Percentiles rank a stretch among this genome's conserved stretches.
phyloP scores from a whole-genome alignment of 2,113 vertebrate species.

The Charina bottae region DNA sequence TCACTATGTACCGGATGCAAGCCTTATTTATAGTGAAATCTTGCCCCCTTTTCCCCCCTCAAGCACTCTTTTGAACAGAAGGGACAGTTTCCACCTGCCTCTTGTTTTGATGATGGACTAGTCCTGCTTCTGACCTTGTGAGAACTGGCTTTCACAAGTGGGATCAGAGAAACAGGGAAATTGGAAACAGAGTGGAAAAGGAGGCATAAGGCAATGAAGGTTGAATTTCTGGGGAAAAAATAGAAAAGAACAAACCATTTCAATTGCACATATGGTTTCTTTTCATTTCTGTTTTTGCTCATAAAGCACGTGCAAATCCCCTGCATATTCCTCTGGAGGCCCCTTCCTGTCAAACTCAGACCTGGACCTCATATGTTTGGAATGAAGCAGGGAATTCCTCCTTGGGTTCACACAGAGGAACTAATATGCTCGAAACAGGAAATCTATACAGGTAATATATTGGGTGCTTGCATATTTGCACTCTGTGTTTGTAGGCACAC shows the following conservation, averaged over 20 bases:
- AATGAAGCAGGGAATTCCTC: conserved; percentile 31
- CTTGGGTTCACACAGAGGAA: conserved; percentile 41
- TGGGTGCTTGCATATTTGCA: not conserved
- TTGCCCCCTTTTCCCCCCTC: not conserved
- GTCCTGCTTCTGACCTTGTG: not conserved
- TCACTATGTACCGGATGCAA: not conserved
- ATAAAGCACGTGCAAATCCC: conserved; percentile 47
- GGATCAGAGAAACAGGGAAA: conserved; percentile 12
- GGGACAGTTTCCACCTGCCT: not conserved
- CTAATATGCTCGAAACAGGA: conserved; percentile 44
- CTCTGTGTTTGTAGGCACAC: not conserved
- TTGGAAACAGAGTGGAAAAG: not conserved
- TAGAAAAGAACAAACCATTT: conserved; percentile 19
- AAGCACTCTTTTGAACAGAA: not conserved
- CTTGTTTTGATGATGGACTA: not conserved
- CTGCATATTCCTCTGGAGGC: conserved; percentile 57
- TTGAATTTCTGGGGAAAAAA: not conserved
- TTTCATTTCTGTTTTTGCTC: conserved; percentile 56
- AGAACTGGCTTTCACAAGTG: not conserved
- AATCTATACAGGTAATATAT: conserved; percentile 39
- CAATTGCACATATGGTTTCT: conserved; percentile 67
- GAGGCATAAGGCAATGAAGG: conserved; percentile 5
- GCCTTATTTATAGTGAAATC: not conserved
- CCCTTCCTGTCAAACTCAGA: conserved; percentile 54
- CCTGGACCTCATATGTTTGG: conserved; percentile 44